phyloP scores from a whole-genome alignment of 2,797 vertebrate species.

The Phylloscopus collybita region DNA sequence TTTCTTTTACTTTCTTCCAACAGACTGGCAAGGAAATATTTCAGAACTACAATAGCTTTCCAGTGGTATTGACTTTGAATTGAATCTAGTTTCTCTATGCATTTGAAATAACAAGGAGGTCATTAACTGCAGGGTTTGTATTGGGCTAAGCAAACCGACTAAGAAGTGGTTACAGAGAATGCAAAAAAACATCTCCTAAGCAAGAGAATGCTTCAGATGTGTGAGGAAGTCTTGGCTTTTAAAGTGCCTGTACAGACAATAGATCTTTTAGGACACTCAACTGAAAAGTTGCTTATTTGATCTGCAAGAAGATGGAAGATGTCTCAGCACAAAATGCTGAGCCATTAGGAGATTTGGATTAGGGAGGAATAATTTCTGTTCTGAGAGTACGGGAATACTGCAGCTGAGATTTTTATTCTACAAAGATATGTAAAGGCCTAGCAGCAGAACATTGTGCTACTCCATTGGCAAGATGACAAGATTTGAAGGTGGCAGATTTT shows the following conservation, averaged over 20 bases:
- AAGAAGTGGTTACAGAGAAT: not conserved
- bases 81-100: not conserved
- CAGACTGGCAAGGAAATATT: not conserved
- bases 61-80: not conserved
- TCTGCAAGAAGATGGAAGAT: not conserved
- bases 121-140: not conserved
- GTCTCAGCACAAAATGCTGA: not conserved
- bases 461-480: slow-evolving; percentile 58
- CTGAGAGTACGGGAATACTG: not conserved
- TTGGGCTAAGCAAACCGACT: not conserved
- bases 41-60: not conserved
- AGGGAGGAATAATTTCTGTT: not conserved
- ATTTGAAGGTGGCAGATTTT: slow-evolving; percentile 51
- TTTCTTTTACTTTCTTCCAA: not conserved
- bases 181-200: not conserved
- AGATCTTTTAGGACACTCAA: not conserved
- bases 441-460: slow-evolving; percentile 20
- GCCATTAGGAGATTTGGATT: not conserved
- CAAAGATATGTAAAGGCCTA: not conserved
- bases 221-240: not conserved
- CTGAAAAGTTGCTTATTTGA: slow-evolving; percentile 35
- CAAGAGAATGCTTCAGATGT: not conserved
- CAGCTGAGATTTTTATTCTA: slow-evolving; percentile 15
- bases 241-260: not conserved
- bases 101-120: slow-evolving; percentile 13